phyloP scores from a whole-genome alignment of 2,888 invertebrate species.

The Pseudolycoriella hygida region DNA sequence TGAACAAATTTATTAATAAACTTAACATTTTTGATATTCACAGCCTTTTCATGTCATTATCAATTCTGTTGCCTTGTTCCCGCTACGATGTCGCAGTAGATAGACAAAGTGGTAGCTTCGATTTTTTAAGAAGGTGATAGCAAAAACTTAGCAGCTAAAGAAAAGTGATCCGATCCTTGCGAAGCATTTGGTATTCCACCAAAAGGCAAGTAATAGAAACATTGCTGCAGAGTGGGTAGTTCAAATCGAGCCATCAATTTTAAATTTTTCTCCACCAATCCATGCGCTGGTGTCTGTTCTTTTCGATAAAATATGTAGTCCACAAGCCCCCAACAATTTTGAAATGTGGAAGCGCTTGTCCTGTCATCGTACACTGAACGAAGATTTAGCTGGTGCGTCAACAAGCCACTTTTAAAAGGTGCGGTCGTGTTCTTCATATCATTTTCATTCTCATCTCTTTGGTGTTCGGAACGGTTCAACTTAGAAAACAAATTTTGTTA shows the following conservation, averaged over 20 bases:
- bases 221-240: conserved; percentile 45
- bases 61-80: too few relatives aligned
- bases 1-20: too few relatives aligned
- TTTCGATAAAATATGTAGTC: conserved; percentile 79
- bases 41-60: too few relatives aligned
- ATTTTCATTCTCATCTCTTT: too few relatives aligned
- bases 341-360: conserved; percentile 51
- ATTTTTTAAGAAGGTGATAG: too few relatives aligned
- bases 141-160: conserved; percentile 37
- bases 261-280: conserved; percentile 19
- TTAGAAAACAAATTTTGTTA: too few relatives aligned
- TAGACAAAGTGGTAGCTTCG: too few relatives aligned
- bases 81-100: too few relatives aligned
- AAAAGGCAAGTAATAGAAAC: conserved; percentile 29
- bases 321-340: conserved; percentile 59
- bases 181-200: conserved; percentile 49
- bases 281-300: conserved; percentile 13
- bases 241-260: conserved; percentile 41
- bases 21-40: too few relatives aligned
- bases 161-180: conserved; percentile 72
- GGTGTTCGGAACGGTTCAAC: too few relatives aligned
- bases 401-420: conserved; percentile 23
- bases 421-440: background rate
- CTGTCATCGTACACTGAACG: conserved; percentile 31
- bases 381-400: conserved; percentile 49